These are phyloP conservation scores for Armadillidium nasatum DNA, from an alignment of 1,140 invertebrate genomes.

Conservation along the genomic window DNA sequence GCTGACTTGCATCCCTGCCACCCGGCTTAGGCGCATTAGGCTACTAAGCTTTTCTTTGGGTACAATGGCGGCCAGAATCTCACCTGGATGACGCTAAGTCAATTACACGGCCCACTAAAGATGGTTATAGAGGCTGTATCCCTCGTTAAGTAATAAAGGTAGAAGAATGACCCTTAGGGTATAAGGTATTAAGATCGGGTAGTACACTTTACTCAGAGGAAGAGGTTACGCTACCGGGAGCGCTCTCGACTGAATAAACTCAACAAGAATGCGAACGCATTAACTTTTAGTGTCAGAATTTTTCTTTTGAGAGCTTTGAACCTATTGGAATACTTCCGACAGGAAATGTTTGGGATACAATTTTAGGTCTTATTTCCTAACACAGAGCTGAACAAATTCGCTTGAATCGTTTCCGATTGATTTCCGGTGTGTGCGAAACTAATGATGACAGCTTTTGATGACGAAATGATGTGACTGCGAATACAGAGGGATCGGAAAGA, in stretches of 20 bases:
- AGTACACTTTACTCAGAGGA: no score
- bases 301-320: slow-evolving; percentile 6
- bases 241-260: slow-evolving; percentile 6
- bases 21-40: slow-evolving; percentile 1
- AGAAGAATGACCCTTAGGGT: no score
- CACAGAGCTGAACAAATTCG: no score
- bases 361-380: background rate
- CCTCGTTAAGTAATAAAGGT: background rate
- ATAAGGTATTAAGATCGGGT: no score
- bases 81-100: slow-evolving; percentile 10
- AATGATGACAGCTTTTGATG: slow-evolving; percentile 12
- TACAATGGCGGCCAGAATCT: background rate
- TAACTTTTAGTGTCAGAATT: slow-evolving; percentile 13
- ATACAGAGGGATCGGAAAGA: background rate
- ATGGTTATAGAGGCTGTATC: background rate
- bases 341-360: background rate
- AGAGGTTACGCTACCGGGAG: background rate
- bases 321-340: background rate
- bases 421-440: background rate
- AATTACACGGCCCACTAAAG: slow-evolving; percentile 11
- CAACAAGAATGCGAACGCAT: slow-evolving; percentile 1
- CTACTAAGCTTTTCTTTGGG: background rate
- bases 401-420: background rate
- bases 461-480: background rate
- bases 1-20: background rate